These are phyloP conservation scores for Cephalopholis sonnerati DNA, from an alignment of 2,113 vertebrate genomes.

Conservation along the genomic window DNA sequence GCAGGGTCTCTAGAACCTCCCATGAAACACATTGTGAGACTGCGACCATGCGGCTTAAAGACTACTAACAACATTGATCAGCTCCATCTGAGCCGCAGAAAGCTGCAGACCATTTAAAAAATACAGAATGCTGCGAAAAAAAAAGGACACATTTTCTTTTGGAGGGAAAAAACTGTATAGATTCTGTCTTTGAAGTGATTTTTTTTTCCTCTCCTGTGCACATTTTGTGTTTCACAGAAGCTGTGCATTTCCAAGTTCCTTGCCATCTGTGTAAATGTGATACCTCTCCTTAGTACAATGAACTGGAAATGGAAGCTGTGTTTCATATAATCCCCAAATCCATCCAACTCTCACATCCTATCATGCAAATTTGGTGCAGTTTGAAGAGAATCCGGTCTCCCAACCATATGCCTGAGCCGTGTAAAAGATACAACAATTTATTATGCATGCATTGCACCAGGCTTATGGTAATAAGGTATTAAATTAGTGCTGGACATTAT, in stretches of 20 bases:
- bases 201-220: slow-evolving; percentile 46
- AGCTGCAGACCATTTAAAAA: slow-evolving; percentile 49
- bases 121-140: slow-evolving; percentile 15
- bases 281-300: slow-evolving; percentile 88
- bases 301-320: slow-evolving; percentile 85
- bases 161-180: slow-evolving; percentile 26
- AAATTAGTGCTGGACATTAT: slow-evolving; percentile 90
- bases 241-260: slow-evolving; percentile 82
- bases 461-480: slow-evolving; percentile 90
- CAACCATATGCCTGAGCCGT: slow-evolving; percentile 85
- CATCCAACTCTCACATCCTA: slow-evolving; percentile 89
- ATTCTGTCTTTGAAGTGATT: slow-evolving; percentile 70
- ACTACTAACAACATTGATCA: slow-evolving; percentile 58
- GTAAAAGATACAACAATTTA: slow-evolving; percentile 88
- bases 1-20: slow-evolving; percentile 50
- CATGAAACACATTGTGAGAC: slow-evolving; percentile 45
- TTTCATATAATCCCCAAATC: slow-evolving; percentile 89
- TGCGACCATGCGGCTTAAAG: slow-evolving; percentile 46
- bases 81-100: slow-evolving; percentile 41
- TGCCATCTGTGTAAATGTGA: slow-evolving; percentile 86
- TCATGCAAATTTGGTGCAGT: slow-evolving; percentile 88
- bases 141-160: slow-evolving; percentile 33
- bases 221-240: slow-evolving; percentile 76
- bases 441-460: slow-evolving; percentile 88
- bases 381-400: slow-evolving; percentile 85